Base-by-base conservation (phyloP, 2,888 invertebrate genomes). In the Stictocephala bisonia region DNA sequence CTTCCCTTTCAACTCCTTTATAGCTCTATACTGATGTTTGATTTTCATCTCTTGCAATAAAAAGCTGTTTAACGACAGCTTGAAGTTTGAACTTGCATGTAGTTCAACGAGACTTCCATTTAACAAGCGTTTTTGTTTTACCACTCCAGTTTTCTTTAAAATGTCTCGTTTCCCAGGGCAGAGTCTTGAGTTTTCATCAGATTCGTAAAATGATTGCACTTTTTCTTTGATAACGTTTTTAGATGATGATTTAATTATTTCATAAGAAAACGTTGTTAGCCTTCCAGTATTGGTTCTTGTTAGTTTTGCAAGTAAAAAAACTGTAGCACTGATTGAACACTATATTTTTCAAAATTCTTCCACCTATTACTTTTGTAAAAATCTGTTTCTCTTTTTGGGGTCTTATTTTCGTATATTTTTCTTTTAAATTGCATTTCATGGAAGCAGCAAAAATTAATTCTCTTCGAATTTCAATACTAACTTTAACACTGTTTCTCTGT, bases 161-260 rank as follows among this genome's bases (percentile, higher is more conserved):
- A 1, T 50, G 20, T n/a, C 22, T 50, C 50, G 50, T 50, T 50
- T 50, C 11, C 50, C 50, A 4, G 50, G 50, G 20, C 50, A 7
- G n/a, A 50, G 20, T 18, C 50, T 50, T n/a, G 18, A 50, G n/a
- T 50, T 50, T 50, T 50, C 50, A 50, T 50, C 50, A 7, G 50
- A 15, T 24, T 15, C n/a, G n/a, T 22, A 50, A 18, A 50, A 50
- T 2, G n/a, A n/a, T 6, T 50, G 50, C 2, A 50, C 50, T 24
- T 50, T 50, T 50, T n/a, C n/a, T n/a, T n/a, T n/a, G n/a, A n/a
- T n/a, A n/a, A n/a, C n/a, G n/a, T n/a, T n/a, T n/a, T n/a, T n/a
- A n/a, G n/a, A n/a, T n/a, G n/a, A n/a, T n/a, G n/a, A n/a, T n/a
- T n/a, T n/a, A n/a, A 41, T 41, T 15, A 41, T 3, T 3, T 41